Conservation (phyloP, 2,888 invertebrate species). For the Drosophila phalerata region DNA sequence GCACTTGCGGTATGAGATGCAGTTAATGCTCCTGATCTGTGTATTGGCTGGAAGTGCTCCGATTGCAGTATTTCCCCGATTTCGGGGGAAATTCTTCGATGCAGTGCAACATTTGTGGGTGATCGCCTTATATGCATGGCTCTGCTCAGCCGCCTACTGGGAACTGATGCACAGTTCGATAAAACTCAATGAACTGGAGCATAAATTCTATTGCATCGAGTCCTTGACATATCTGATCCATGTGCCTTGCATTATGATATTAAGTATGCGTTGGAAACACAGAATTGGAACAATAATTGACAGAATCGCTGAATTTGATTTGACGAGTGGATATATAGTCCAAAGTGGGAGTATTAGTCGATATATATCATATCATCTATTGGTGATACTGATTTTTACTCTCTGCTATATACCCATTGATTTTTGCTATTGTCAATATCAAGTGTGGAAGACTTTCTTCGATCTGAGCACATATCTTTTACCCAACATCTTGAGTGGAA, state of each 20-base stretch:
- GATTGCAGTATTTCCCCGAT: constrained; percentile 39
- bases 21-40: constrained; percentile 45
- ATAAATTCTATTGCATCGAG: constrained; percentile 52
- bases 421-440: constrained; percentile 7
- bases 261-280: constrained; percentile 41
- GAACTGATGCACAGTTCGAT: constrained; percentile 29
- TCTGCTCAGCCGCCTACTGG: constrained; percentile 36
- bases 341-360: constrained; percentile 13
- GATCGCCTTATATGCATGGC: constrained; percentile 33
- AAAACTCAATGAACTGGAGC: constrained; percentile 36
- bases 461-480: constrained; percentile 47
- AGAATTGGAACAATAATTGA: constrained; percentile 25
- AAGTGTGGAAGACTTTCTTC: background rate
- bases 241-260: constrained; percentile 40
- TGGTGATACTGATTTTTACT: constrained; percentile 28
- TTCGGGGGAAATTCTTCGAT: background rate
- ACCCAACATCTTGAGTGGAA: constrained; percentile 53
- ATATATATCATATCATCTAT: constrained; percentile 42
- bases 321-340: constrained; percentile 38
- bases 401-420: constrained; percentile 19
- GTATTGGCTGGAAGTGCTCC: constrained; percentile 54
- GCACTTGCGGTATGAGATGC: constrained; percentile 35
- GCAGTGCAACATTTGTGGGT: constrained; percentile 57
- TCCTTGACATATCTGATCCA: constrained; percentile 54
- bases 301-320: constrained; percentile 44